Evolutionary conservation across 2,113 vertebrate species (phyloP).

Genomic region (Chaetura pelagica): DNA sequence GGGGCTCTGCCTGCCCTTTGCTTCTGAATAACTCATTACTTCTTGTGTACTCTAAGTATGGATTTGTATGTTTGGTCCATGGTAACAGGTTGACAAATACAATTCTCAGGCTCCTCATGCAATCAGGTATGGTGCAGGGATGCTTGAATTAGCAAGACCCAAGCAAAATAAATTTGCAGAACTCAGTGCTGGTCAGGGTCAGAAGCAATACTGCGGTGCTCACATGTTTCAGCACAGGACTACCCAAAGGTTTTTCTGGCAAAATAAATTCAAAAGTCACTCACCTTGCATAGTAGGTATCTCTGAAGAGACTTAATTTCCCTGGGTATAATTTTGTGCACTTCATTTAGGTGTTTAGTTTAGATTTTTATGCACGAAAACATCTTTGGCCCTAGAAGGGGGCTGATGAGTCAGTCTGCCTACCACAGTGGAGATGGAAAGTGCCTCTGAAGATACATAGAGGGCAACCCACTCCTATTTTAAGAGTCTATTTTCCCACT

Average conservation of each 20-base stretch:
- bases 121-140: neutral
- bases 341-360: slow-evolving; percentile 17
- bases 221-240: neutral
- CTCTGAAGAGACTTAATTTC: neutral
- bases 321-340: neutral
- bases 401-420: neutral
- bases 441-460: neutral
- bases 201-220: neutral
- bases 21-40: slow-evolving; percentile 31
- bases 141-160: neutral
- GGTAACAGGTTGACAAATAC: neutral
- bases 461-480: slow-evolving; percentile 15
- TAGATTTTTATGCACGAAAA: neutral
- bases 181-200: neutral
- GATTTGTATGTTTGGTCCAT: slow-evolving; percentile 18
- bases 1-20: slow-evolving; percentile 15
- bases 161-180: neutral
- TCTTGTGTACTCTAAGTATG: neutral
- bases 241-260: neutral
- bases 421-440: neutral
- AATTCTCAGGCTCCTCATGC: neutral
- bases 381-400: neutral
- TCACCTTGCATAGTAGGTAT: neutral
- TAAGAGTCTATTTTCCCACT: neutral
- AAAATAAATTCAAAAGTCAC: neutral